A percentile compares a stretch with the other conserved stretches of the same genome.
phyloP scores from a whole-genome alignment of 2,888 invertebrate species.

The Nymphalis polychloros region DNA sequence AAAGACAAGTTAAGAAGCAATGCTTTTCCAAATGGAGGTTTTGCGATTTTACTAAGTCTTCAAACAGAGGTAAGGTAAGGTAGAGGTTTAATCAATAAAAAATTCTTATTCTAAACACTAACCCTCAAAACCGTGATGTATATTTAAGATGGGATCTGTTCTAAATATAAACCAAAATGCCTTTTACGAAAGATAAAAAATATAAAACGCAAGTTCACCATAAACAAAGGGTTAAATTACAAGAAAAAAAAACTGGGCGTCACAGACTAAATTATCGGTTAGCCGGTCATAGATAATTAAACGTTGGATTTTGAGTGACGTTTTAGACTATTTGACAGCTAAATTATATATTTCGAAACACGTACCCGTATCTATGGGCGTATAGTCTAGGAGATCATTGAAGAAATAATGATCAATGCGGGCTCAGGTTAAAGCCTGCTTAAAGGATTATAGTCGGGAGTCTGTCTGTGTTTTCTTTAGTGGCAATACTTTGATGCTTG shows the following conservation, averaged over 20 bases:
- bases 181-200: not conserved
- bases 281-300: conserved; percentile 66
- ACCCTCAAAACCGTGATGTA: too few relatives aligned
- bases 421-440: too few relatives aligned
- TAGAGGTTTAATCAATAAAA: too few relatives aligned
- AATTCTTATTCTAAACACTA: too few relatives aligned
- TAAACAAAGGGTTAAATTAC: conserved; percentile 30
- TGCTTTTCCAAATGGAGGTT: too few relatives aligned
- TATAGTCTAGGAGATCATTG: conserved; percentile 10
- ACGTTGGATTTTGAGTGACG: conserved; percentile 67
- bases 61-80: too few relatives aligned
- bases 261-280: conserved; percentile 55
- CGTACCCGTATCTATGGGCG: conserved; percentile 18
- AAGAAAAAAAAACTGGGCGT: conserved; percentile 35
- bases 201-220: conserved; percentile 8
- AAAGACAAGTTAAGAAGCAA: too few relatives aligned
- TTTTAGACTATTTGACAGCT: conserved; percentile 73
- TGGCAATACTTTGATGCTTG: too few relatives aligned
- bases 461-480: too few relatives aligned
- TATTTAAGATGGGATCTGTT: too few relatives aligned
- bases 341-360: conserved; percentile 58
- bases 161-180: not conserved
- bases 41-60: too few relatives aligned
- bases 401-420: not conserved
- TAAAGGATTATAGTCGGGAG: too few relatives aligned